These are phyloP conservation scores for Scelioninae gen. 2 DNA, from an alignment of 2,888 invertebrate genomes.

Conservation along the genomic window DNA sequence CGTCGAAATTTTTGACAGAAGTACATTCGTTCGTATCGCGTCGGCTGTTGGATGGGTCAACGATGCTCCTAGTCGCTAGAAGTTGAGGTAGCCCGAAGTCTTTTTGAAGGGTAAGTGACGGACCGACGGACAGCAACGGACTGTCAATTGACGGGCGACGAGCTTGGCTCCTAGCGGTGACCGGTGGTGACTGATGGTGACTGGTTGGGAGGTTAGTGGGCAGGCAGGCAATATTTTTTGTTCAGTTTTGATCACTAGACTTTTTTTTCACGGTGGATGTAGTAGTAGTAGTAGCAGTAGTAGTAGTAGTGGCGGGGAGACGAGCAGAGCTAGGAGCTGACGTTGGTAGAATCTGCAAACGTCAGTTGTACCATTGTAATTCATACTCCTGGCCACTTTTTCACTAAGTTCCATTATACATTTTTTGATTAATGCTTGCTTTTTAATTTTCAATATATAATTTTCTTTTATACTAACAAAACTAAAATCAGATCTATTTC, in stretches of 20 bases:
- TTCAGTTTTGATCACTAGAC: conserved; percentile 71
- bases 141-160: conserved; percentile 68
- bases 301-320: conserved; percentile 74
- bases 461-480: conserved; percentile 10
- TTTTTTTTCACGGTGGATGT: conserved; percentile 75
- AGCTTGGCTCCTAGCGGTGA: conserved; percentile 71
- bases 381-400: conserved; percentile 70
- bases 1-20: conserved; percentile 70
- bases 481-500: conserved; percentile 14
- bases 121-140: conserved; percentile 69
- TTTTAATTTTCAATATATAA: conserved; percentile 21
- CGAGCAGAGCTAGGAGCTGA: conserved; percentile 75
- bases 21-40: conserved; percentile 70
- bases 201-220: conserved; percentile 75
- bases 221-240: conserved; percentile 73
- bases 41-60: conserved; percentile 69
- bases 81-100: conserved; percentile 71
- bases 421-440: conserved; percentile 33
- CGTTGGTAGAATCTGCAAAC: conserved; percentile 75
- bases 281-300: conserved; percentile 67
- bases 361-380: conserved; percentile 75
- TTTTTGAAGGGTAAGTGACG: conserved; percentile 70
- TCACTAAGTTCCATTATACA: conserved; percentile 44
- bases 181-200: conserved; percentile 75
- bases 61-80: conserved; percentile 72